phyloP scores from a whole-genome alignment of 2,888 invertebrate species.

The Mantis religiosa region DNA sequence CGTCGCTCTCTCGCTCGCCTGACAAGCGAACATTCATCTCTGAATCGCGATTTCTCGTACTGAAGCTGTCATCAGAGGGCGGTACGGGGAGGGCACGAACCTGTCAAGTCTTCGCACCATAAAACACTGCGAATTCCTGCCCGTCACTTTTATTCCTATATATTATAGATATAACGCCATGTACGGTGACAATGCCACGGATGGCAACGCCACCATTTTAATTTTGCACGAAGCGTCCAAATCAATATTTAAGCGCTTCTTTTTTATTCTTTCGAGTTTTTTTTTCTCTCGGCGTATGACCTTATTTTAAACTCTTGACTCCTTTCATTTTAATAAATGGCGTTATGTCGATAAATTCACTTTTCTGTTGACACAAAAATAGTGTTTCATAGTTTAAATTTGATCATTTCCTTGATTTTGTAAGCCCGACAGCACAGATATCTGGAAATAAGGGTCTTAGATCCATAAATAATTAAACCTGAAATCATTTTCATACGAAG shows the following conservation, averaged over 20 bases:
- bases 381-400: too few relatives aligned
- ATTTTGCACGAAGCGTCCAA: neutral
- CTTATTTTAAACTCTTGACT: too few relatives aligned
- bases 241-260: neutral
- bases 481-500: too few relatives aligned
- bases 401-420: too few relatives aligned
- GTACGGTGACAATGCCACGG: neutral
- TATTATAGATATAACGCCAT: slow-evolving; percentile 10
- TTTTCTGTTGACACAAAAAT: too few relatives aligned
- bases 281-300: too few relatives aligned
- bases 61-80: slow-evolving; percentile 29
- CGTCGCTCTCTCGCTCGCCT: slow-evolving; percentile 28
- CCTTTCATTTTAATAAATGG: too few relatives aligned
- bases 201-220: neutral
- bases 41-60: slow-evolving; percentile 10
- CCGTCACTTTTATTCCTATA: slow-evolving; percentile 6
- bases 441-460: too few relatives aligned
- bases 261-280: too few relatives aligned
- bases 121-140: slow-evolving; percentile 16
- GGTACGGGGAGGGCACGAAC: slow-evolving; percentile 20
- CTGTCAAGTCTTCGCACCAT: slow-evolving; percentile 21
- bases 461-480: too few relatives aligned
- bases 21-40: slow-evolving; percentile 29
- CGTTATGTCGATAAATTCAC: too few relatives aligned
- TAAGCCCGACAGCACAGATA: too few relatives aligned